Evolutionary conservation across 2,113 vertebrate genomes (phyloP), one percentile per base, ranked within the genome.

Genomic region (Tringa solitaria): DNA sequence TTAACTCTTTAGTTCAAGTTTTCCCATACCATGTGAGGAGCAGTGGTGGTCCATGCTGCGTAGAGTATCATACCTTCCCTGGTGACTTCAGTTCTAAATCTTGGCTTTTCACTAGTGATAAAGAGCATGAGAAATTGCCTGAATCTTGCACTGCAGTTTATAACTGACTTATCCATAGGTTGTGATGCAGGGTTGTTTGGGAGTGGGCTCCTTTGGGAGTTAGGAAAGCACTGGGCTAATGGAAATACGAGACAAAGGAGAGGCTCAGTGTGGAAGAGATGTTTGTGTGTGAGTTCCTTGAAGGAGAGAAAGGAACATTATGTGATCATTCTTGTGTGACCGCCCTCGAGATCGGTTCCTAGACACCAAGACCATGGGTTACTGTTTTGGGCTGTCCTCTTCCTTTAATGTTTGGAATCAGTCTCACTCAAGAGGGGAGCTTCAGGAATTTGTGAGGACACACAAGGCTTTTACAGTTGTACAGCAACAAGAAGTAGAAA

Each of bases 121-220:
- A 39, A 65, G 86, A 48, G 33, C 1, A 12, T 27, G 12, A 57
- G 79, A 41, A 85, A 21, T 12, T 72, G 22, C 61, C 37, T 0
- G 5, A 35, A 21, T 50, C 51, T 61, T 30, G 27, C 35, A 6
- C 0, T 74, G 50, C 19, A 6, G 48, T 22, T 56, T 56, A 28
- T 30, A 65, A 2, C 6, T 39, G 33, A 10, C 0, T 0, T 6
- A n/a, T 14, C 26, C 4, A 0, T 57, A 65, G 45, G 26, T 48
- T 69, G 63, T n/a, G 60, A 12, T 8, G 64, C 69, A 84, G 50
- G 35, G 35, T 9, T 56, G 12, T 54, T 80, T 63, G 45, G 35
- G 35, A 56, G 6, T 23, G 35, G 61, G 46, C 54, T 54, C 46
- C 33, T 43, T 30, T 21, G 18, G 20, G 12, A 20, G 4, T 72